Evolutionary conservation across 2,888 invertebrate species (phyloP).

Genomic region (Lasioglossum villosulum): DNA sequence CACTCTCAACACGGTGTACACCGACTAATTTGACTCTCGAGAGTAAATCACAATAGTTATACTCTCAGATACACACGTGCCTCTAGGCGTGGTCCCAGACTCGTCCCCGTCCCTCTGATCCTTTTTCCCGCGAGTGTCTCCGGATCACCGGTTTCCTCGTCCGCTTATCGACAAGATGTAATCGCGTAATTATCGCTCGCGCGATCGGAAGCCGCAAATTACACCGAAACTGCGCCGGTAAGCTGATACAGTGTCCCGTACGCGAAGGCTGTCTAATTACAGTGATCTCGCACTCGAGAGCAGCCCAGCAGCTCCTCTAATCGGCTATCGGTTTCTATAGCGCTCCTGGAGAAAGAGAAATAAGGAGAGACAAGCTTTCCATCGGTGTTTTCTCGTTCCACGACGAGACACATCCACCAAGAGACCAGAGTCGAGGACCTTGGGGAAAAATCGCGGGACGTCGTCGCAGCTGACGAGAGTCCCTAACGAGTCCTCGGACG

Average conservation of each 20-base stretch:
- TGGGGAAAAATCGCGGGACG: conserved; percentile 45
- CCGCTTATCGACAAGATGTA: background rate
- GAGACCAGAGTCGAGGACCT: background rate
- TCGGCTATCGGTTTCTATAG: background rate
- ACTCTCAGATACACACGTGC: too few relatives aligned
- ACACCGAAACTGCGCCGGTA: conserved; percentile 1
- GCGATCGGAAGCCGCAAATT: conserved; percentile 34
- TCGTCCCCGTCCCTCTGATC: background rate
- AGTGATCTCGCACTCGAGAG: conserved; percentile 12
- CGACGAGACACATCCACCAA: too few relatives aligned
- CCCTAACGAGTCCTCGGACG: conserved; percentile 38
- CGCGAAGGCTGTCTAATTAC: conserved; percentile 34
- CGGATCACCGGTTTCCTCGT: background rate
- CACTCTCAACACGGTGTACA: too few relatives aligned
- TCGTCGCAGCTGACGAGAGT: conserved; percentile 47
- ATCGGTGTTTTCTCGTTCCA: background rate
- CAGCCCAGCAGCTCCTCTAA: conserved; percentile 6
- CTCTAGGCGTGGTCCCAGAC: background rate
- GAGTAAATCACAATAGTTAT: too few relatives aligned
- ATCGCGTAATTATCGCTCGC: conserved; percentile 1
- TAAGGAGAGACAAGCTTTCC: conserved; percentile 10
- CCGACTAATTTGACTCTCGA: too few relatives aligned
- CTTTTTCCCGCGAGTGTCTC: background rate
- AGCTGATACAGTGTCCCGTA: conserved; percentile 25
- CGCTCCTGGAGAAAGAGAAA: background rate